Evolutionary conservation across 2,113 vertebrate species (phyloP).

Genomic region (Sisor rabdophorus): DNA sequence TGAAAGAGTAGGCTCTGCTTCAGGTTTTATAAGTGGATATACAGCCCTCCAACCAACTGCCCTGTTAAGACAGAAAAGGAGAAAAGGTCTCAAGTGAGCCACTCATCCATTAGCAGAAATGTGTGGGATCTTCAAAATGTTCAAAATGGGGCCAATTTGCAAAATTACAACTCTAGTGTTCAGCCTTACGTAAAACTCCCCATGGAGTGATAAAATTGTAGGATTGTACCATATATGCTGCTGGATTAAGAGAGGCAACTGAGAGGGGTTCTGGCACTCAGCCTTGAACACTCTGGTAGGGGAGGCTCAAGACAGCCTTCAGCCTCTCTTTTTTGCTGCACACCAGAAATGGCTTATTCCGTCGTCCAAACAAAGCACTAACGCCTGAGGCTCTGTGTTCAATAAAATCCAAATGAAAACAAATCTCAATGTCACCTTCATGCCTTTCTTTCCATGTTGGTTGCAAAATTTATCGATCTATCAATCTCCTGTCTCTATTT

Average conservation of each 20-base stretch:
- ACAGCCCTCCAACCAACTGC: conserved; percentile 37
- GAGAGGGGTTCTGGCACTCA: conserved; percentile 12
- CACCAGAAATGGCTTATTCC: neutral
- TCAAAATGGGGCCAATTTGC: conserved; percentile 31
- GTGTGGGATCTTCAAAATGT: conserved; percentile 39
- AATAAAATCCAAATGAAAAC: conserved; percentile 32
- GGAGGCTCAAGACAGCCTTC: conserved; percentile 6
- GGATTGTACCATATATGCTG: neutral
- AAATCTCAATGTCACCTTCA: conserved; percentile 24
- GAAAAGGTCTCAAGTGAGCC: conserved; percentile 33
- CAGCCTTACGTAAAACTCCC: conserved; percentile 32
- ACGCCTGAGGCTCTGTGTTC: neutral
- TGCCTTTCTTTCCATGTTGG: conserved; percentile 38
- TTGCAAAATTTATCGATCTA: conserved; percentile 20
- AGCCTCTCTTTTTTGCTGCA: neutral
- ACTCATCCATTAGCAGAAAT: conserved; percentile 40
- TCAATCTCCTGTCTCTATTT: conserved; percentile 18
- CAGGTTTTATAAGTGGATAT: conserved; percentile 35
- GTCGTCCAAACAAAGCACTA: conserved; percentile 3
- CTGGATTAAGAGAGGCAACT: neutral
- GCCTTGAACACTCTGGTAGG: neutral
- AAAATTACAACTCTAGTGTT: conserved; percentile 31
- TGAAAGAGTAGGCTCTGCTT: conserved; percentile 29
- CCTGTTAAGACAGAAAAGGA: conserved; percentile 34
- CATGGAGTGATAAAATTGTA: conserved; percentile 27